Base-by-base conservation (phyloP, 2,797 vertebrate species). In the Enteromius treurensis region DNA sequence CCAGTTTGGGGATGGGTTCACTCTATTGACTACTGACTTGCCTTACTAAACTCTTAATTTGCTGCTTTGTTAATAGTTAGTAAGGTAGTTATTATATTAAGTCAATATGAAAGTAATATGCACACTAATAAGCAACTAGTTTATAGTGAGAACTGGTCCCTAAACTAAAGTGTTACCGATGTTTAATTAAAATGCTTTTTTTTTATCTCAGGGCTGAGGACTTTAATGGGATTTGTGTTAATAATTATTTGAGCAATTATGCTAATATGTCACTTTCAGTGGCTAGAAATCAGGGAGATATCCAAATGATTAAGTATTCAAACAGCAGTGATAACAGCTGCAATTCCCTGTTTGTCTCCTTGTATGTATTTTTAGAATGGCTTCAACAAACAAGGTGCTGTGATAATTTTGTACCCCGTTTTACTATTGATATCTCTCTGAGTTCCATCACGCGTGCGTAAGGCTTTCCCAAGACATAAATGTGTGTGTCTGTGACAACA, bases 401-500 rank as follows among this genome's bases (percentile, higher is more conserved):
- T 53, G 47, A 68, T 69, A 45, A 45, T 80, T 70, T 58, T 26
- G 47, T 75, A 34, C 34, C n/a, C 15, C n/a, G 4, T 47, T 81
- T 58, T 82, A 74, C 37, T 58, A 45, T 65, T 69, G 51, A 80
- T 49, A 84, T 70, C 15, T 89, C 87, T 86, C 29, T 77, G 67
- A 60, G 42, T 65, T 82, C 62, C 19, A 68, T 45, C 71, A 75
- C 10, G 15, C 2, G 13, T 42, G 55, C 34, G 55, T 42, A 55
- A 67, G 60, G 23, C n/a, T 53, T 65, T 42, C 71, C 47, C 9
- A 23, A 40, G 49, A 55, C 58, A 49, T 58, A 29, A 53, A 19
- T 37, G 37, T 23, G 42, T 60, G 79, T 29, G 14, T 70, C 65
- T 60, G 15, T 34, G 26, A 91, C 92, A 91, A 91, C 86, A 71